A percentile compares a stretch with the other conserved stretches of the same genome.
Conservation (phyloP, 2,888 invertebrate genomes). For the Nomada lathburiana region DNA sequence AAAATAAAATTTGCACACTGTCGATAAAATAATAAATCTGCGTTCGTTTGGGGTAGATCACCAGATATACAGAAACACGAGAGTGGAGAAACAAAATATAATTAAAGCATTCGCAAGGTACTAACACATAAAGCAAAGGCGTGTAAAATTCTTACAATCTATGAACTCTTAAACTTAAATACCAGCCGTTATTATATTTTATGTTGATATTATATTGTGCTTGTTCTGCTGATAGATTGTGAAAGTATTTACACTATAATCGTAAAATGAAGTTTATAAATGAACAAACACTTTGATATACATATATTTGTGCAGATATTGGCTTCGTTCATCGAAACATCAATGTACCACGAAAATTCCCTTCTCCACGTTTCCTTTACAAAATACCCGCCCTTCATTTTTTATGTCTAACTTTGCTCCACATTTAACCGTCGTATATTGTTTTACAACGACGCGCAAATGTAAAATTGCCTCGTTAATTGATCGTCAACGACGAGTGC, state of each 20-base stretch:
- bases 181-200: neutral
- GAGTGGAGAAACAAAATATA: neutral
- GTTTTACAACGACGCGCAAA: no score
- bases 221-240: neutral
- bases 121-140: conserved; percentile 1
- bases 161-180: conserved; percentile 59
- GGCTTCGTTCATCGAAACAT: conserved; percentile 35
- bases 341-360: neutral
- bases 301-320: conserved; percentile 47
- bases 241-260: conserved; percentile 13
- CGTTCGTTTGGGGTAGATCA: neutral
- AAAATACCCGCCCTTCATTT: neutral
- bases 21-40: neutral
- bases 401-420: neutral
- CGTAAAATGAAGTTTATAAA: conserved; percentile 48
- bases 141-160: neutral
- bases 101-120: conserved; percentile 2
- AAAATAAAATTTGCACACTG: conserved; percentile 1
- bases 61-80: neutral
- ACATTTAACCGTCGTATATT: no score
- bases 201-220: conserved; percentile 6
- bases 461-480: no score
- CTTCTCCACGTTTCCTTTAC: neutral
- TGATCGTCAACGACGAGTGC: no score
- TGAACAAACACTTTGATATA: conserved; percentile 57